Evolutionary conservation across 1,140 invertebrate species (phyloP).

Genomic region (Coptotermes formosanus): DNA sequence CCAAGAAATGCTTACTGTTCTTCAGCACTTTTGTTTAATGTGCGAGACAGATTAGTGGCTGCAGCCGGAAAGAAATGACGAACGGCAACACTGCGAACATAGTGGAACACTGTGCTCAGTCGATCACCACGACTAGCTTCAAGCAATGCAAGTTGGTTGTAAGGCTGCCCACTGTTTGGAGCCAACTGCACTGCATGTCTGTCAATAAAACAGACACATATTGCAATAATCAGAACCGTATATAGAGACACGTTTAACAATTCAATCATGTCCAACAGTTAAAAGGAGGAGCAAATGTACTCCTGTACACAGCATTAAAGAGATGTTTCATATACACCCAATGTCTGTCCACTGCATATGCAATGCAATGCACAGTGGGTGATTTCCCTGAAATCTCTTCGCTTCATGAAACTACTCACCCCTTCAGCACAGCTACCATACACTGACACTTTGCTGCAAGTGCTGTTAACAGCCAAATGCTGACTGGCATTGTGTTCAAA

Average conservation of each 20-base stretch:
- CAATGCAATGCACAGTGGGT: no score
- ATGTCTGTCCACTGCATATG: no score
- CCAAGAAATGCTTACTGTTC: constrained; percentile 41
- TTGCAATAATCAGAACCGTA: background rate
- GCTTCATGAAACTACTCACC: no score
- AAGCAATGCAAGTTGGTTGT: constrained; percentile 82
- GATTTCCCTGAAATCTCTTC: no score
- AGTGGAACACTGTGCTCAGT: constrained; percentile 79
- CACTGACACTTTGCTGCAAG: no score
- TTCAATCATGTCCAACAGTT: no score
- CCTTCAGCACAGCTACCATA: no score
- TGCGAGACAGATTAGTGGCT: constrained; percentile 70
- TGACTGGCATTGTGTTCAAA: no score
- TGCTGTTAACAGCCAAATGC: no score
- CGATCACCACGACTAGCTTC: constrained; percentile 78
- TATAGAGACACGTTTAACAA: background rate
- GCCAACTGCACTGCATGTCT: constrained; percentile 77
- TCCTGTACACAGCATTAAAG: no score
- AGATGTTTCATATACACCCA: no score
- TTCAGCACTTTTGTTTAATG: constrained; percentile 54
- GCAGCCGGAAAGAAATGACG: constrained; percentile 81
- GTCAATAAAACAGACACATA: constrained; percentile 41
- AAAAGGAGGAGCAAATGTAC: no score
- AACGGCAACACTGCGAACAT: constrained; percentile 75
- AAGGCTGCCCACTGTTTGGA: constrained; percentile 81